A percentile compares a stretch with the other conserved stretches of the same genome.
Evolutionary conservation across 2,888 invertebrate genomes (phyloP).

Genomic region (Drosophila falleni): DNA sequence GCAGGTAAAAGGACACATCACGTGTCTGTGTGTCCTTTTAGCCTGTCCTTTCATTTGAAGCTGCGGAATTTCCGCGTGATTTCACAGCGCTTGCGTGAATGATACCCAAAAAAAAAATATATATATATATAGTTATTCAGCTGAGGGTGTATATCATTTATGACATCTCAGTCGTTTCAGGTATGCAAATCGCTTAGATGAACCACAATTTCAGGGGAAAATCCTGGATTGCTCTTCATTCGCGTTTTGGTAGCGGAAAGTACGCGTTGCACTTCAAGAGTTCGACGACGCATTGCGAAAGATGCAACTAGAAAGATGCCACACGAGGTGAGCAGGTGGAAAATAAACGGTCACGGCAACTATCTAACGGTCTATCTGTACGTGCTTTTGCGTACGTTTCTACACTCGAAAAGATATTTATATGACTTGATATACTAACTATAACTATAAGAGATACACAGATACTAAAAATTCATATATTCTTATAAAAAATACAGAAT

Average conservation of each 20-base stretch:
- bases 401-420: background rate
- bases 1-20: conserved; percentile 64
- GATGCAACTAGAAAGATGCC: conserved; percentile 41
- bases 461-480: background rate
- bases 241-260: conserved; percentile 67
- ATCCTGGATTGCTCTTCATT: conserved; percentile 68
- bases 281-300: conserved; percentile 16
- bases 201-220: conserved; percentile 71
- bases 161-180: conserved; percentile 30
- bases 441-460: background rate
- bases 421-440: background rate
- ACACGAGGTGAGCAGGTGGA: conserved; percentile 59
- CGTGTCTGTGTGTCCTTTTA: conserved; percentile 29
- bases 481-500: background rate
- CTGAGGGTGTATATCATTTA: conserved; percentile 17
- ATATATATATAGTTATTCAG: conserved; percentile 6
- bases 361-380: conserved; percentile 1
- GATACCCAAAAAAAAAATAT: conserved; percentile 49
- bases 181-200: conserved; percentile 73
- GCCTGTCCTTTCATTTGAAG: conserved; percentile 67
- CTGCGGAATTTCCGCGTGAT: conserved; percentile 77
- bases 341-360: conserved; percentile 22
- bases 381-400: background rate
- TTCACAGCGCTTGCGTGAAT: conserved; percentile 73
- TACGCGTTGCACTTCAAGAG: conserved; percentile 44